Conservation (phyloP, 2,113 vertebrate genomes). For the Heterocephalus glaber region DNA sequence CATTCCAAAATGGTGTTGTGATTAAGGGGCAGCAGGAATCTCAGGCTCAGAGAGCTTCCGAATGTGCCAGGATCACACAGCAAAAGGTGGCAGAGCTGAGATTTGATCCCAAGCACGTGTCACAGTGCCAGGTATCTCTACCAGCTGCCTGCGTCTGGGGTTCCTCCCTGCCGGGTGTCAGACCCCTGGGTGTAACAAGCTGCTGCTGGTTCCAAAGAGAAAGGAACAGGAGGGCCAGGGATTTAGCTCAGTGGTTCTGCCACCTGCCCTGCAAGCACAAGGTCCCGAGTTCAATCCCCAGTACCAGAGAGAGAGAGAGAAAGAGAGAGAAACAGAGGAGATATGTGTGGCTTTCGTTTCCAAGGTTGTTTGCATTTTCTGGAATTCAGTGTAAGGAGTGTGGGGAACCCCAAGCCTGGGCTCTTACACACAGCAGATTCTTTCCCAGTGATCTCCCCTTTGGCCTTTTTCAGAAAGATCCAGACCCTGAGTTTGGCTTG, state of each 20-base stretch:
- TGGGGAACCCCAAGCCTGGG: background rate
- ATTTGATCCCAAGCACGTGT: background rate
- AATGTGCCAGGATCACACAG: background rate
- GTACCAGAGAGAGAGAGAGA: too few species aligned
- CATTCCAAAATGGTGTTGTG: rapidly evolving
- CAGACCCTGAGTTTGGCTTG: background rate
- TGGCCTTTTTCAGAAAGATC: background rate
- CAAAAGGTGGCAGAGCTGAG: background rate
- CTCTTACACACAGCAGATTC: background rate
- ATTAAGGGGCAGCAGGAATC: background rate
- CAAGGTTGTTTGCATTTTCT: background rate
- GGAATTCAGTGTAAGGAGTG: background rate
- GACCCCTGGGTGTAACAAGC: rapidly evolving
- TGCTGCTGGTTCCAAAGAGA: background rate
- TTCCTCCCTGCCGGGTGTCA: background rate
- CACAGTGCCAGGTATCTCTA: background rate
- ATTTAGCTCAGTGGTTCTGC: too few species aligned
- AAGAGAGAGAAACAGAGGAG: background rate
- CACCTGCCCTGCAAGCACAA: too few species aligned
- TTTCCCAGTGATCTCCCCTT: background rate
- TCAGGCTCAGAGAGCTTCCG: background rate
- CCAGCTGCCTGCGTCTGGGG: rapidly evolving
- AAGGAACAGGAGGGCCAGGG: too few species aligned
- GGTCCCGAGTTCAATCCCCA: too few species aligned
- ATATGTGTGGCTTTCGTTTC: rapidly evolving